Evolutionary conservation across 1,140 invertebrate genomes (phyloP).

Genomic region (Drosophila pectinifera): DNA sequence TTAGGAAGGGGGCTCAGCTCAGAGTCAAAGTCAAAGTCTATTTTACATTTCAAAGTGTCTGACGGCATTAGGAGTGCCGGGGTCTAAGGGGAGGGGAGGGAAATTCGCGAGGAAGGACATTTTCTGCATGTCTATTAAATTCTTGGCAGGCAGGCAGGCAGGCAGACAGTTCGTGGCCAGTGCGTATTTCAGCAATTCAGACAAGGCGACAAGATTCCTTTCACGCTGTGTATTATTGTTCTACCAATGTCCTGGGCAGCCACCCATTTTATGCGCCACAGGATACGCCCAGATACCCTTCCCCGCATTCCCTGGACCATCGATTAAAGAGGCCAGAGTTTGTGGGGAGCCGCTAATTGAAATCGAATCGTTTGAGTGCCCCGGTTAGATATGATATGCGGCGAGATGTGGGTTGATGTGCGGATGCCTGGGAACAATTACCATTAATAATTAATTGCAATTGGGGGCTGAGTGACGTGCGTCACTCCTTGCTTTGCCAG

Average conservation of each 20-base stretch:
- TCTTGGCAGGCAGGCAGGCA: constrained; percentile 12
- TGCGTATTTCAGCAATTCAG: background rate
- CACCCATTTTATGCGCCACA: background rate
- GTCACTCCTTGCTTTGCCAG: constrained; percentile 7
- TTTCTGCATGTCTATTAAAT: constrained; percentile 48
- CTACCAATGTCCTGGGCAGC: constrained; percentile 17
- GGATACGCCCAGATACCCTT: background rate
- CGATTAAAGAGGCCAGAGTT: constrained; percentile 14
- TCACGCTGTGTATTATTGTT: constrained; percentile 44
- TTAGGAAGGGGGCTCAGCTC: constrained; percentile 8
- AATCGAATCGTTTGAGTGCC: constrained; percentile 6
- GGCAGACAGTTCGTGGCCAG: constrained; percentile 17
- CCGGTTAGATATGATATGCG: constrained; percentile 2
- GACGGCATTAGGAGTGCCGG: constrained; percentile 38
- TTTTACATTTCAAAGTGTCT: constrained; percentile 59
- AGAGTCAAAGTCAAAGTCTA: constrained; percentile 47
- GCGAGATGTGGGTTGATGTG: background rate
- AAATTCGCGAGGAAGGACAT: background rate
- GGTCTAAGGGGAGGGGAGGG: background rate
- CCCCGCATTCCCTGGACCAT: background rate
- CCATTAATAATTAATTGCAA: constrained; percentile 44
- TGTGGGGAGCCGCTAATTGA: constrained; percentile 10
- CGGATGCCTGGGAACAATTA: constrained; percentile 19
- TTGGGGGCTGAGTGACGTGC: constrained; percentile 19
- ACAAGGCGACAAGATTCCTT: constrained; percentile 52